Base-by-base conservation (phyloP, 2,113 vertebrate species). In the Rhea pennata region DNA sequence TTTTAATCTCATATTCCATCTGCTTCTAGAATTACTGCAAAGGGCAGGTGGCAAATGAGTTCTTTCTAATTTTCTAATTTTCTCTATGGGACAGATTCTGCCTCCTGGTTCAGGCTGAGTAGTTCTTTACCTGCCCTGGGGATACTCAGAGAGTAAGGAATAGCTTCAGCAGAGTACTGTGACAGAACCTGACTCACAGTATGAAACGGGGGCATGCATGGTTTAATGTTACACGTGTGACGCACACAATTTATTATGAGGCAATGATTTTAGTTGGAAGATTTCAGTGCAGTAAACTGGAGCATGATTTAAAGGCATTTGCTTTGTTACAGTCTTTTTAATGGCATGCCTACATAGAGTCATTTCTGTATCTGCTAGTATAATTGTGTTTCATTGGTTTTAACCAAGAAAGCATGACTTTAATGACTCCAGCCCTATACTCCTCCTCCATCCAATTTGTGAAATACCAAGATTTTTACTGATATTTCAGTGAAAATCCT, bases 1-100 rank as follows among this genome's bases (percentile, higher is more conserved):
- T 87, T 96, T 94, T 93, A 95, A 95, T 95, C 70, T 97, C 82
- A 87, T 96, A 95, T 97, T 96, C 95, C 94, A 95, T 96, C 96
- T 97, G 96, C 59, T 95, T 90, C 88, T 93, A 83, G 64, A 96
- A 95, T 93, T 95, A 87, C 88, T 88, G 53, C 54, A 84, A 91
- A 95, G 64, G 87, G 61, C 96, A 97, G 94, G 93, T 95, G 90
- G 93, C 92, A 97, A 96, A 96, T 94, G 80, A 84, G 53, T 81
- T 86, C 31, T 79, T 94, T 75, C 89, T 89, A 73, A 93, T 93
- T 95, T 93, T 83, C 74, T 86, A 86, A 39, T 96, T 71, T 91
- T 93, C 81, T 97, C 91, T 79, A 48, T 81, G 77, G 95, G 96
- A 88, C 39, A 56, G 87, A 86, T 95, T 95, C 87, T 95, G n/a